Evolutionary conservation across 64 coral and sea anemone species (phyloP), one percentile per base, ranked within the genome.

Genomic region (Porites lutea): DNA sequence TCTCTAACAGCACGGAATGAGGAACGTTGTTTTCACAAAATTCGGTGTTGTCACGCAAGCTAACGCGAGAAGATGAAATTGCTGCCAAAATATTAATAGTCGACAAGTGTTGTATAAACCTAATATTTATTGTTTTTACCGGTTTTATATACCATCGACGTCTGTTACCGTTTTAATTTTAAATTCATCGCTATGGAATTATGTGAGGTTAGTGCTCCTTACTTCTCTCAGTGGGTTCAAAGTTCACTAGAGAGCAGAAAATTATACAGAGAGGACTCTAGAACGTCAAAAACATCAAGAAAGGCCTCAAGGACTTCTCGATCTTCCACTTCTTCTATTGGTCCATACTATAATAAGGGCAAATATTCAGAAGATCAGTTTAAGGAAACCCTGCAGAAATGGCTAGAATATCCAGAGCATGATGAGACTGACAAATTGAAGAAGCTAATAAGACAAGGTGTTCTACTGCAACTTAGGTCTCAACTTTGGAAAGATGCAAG

Each of bases 351-450:
- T 75, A 69, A 87, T 51, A 75, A 64, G 47, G 80, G 86, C 44
- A 83, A 71, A 77, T 93, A 96, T 82, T 77, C 89, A n/a, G 94
- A 95, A 48, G 83, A 88, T 43, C 77, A 95, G 73, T 59, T 95
- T 8, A 92, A 92, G 48, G 79, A 95, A 51, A 73, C 87, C 44
- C 48, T 95, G 23, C 86, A 92, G 53, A 84, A 22, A 66, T 95
- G 89, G 89, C 65, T 70, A 47, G 54, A 88, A 62, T 57, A 82
- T 75, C 76, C 74, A 43, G 87, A 75, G 19, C 76, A 70, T 4
- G 64, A 79, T 12, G 72, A 86, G 8, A 88, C 81, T 69, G 61
- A 48, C 50, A 91, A 91, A 22, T 70, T 97, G 16, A 97, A 94
- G 50, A 75, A 23, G 18, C 77, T 97, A 57, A 79, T 91, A 8